Evolutionary conservation across 2,888 invertebrate genomes (phyloP), one percentile per base, ranked within the genome.

Genomic region (Erannis defoliaria): DNA sequence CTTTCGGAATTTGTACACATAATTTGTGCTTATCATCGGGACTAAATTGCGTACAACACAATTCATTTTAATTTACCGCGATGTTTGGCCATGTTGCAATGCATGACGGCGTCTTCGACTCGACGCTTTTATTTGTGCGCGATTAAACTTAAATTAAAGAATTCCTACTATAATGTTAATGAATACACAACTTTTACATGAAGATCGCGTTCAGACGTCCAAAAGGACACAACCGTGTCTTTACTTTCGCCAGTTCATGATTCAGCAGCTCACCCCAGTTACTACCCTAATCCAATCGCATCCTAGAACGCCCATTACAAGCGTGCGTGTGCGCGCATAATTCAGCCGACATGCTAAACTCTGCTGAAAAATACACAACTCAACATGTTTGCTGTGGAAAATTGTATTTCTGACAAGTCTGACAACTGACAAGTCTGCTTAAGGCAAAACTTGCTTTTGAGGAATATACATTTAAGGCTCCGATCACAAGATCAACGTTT

Each of bases 271-370:
- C 21, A 2, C n/a, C 21, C 16, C 9, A 45, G 29, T 16, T 26
- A 43, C 57, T 57, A 9, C 21, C 26, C 43, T 26, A 4, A 29
- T 45, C 10, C 3, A 45, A 50, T 14, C 10, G 1, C 26, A 6
- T 10, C 19, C 1, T 14, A 40, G 12, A 40, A 37, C 43, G 16
- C 31, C 38, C 29, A 35, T 29, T 49, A 33, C n/a, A 12, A 18
- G 6, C 40, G 53, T 59, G 59, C 59, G 59, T 59, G 59, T 40
- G 48, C 21, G 48, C 40, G 59, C 59, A 59, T 59, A 59, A 59
- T 42, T 59, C 46, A 33, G 12, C 33, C 10, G 26, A 33, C 46
- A 38, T 40, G 51, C 37, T 53, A 23, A 54, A 54, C 48, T 31
- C 4, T 35, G 43, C 35, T 53, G 46, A 46, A 54, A 53, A 53